phyloP scores from a whole-genome alignment of 2,113 vertebrate genomes.

The Jaculus jaculus region DNA sequence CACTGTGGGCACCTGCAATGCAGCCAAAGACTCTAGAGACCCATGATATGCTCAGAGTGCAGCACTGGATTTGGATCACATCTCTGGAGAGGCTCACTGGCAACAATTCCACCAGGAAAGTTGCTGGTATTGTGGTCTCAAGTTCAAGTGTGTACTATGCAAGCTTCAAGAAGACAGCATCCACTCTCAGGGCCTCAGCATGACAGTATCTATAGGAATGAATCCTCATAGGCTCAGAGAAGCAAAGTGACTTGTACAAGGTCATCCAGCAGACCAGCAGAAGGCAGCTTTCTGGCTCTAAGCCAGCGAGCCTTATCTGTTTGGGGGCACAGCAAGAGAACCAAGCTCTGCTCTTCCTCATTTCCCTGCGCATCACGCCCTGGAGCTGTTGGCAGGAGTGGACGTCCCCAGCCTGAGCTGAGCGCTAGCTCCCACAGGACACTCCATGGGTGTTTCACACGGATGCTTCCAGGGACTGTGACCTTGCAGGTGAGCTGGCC shows the following conservation, averaged over 20 bases:
- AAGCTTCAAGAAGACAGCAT: not conserved
- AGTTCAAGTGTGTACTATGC: not conserved
- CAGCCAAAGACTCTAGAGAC: not conserved
- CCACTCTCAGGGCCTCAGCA: not conserved
- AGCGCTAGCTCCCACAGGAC: not conserved
- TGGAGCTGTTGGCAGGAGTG: not conserved
- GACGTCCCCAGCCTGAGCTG: not conserved
- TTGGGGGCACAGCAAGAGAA: not conserved
- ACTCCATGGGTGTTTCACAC: not conserved
- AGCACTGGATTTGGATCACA: not conserved
- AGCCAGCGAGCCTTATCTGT: not conserved
- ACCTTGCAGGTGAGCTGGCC: not conserved
- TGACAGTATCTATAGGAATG: not conserved
- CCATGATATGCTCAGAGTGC: not conserved
- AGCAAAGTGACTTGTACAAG: not conserved
- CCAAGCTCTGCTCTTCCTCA: not conserved
- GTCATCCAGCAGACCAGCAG: not conserved
- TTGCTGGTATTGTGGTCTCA: rapidly evolving
- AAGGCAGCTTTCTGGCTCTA: not conserved
- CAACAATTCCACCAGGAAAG: not conserved
- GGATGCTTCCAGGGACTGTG: rapidly evolving
- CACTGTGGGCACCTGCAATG: not conserved
- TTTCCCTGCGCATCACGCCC: not conserved
- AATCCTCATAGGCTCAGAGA: not conserved
- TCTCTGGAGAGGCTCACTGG: not conserved